phyloP scores from a whole-genome alignment of 2,113 vertebrate species.

The Marmota flaviventris region DNA sequence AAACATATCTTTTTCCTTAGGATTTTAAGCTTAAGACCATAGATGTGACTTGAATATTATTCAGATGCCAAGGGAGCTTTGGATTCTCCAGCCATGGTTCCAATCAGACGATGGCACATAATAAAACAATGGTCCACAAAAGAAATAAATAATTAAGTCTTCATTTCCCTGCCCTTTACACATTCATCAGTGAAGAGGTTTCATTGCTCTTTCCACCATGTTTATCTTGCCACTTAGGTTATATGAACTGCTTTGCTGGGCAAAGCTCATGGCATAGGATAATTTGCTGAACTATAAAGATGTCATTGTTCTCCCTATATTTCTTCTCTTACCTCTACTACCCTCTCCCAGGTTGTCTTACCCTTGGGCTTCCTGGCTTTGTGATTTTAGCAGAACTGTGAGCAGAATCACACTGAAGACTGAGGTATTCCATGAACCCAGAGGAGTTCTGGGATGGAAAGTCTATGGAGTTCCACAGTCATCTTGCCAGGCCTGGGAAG shows the following conservation, averaged over 20 bases:
- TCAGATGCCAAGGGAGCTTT: not conserved
- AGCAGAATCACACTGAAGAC: not conserved
- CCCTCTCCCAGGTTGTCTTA: no score
- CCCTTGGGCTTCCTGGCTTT: not conserved
- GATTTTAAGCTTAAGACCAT: not conserved
- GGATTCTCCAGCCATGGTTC: not conserved
- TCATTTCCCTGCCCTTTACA: not conserved
- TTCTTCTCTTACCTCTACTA: not conserved
- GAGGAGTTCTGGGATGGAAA: not conserved
- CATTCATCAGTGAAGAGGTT: not conserved
- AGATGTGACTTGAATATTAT: not conserved
- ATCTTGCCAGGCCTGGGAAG: accelerated
- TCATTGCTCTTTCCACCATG: not conserved
- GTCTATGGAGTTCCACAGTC: no score
- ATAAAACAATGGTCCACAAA: not conserved
- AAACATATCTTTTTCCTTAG: not conserved
- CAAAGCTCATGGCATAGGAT: not conserved
- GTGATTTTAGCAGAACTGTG: not conserved
- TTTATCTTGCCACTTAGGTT: not conserved
- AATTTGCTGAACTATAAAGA: not conserved
- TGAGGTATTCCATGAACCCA: no score
- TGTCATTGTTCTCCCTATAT: not conserved
- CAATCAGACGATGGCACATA: not conserved
- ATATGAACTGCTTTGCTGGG: not conserved
- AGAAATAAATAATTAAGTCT: not conserved